Percentiles rank a stretch among this genome's conserved stretches.
Conservation (phyloP, 2,797 vertebrate species). For the Yasuhikotakia modesta region DNA sequence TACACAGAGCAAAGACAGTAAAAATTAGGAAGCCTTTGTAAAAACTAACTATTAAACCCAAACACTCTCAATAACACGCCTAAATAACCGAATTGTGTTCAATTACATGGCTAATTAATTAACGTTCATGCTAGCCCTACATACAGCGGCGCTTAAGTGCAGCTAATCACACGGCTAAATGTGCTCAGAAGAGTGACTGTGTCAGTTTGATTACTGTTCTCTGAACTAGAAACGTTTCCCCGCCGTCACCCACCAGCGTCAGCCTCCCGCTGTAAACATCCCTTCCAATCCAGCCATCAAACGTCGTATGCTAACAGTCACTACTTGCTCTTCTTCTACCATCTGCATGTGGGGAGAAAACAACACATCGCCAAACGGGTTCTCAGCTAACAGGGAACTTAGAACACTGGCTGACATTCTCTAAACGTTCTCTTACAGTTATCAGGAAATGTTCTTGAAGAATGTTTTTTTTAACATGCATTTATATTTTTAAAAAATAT, state of each 20-base stretch:
- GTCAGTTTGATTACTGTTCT: conserved; percentile 80
- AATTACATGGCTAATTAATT: conserved; percentile 37
- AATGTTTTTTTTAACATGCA: too few species aligned
- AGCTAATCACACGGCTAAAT: conserved; percentile 33
- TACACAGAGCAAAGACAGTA: too few species aligned
- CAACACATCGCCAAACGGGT: conserved; percentile 3
- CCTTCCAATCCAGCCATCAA: conserved; percentile 27
- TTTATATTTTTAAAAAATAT: too few species aligned
- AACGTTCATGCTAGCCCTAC: conserved; percentile 12
- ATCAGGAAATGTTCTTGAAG: too few species aligned
- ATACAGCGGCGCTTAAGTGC: conserved; percentile 20
- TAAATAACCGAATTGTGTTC: conserved; percentile 23
- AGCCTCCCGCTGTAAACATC: conserved; percentile 50
- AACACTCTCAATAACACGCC: background rate
- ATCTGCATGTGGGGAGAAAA: conserved; percentile 14
- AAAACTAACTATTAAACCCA: background rate
- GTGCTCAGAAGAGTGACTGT: conserved; percentile 36
- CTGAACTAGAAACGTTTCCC: conserved; percentile 69
- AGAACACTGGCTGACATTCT: too few species aligned
- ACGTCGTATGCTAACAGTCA: conserved; percentile 1
- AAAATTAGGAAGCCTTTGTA: background rate
- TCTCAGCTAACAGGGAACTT: background rate
- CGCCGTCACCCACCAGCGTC: conserved; percentile 72
- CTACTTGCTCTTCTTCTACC: conserved; percentile 23
- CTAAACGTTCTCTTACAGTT: too few species aligned